phyloP scores from a whole-genome alignment of 1,140 invertebrate species.

The Aculops lycopersici region DNA sequence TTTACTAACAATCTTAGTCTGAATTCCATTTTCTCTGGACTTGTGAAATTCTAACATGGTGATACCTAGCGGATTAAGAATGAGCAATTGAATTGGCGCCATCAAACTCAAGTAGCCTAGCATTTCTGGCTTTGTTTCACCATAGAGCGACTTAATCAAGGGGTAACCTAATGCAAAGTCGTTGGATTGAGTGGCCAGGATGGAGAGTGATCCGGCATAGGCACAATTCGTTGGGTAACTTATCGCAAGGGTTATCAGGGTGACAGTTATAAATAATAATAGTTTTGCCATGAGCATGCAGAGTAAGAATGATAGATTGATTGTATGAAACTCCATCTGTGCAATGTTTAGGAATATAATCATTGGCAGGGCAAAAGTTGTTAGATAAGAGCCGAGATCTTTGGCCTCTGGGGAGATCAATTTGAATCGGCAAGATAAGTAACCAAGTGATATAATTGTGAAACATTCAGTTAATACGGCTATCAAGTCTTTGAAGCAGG shows the following conservation, averaged over 20 bases:
- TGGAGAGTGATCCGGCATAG: slow-evolving; percentile 56
- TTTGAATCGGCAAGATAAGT: slow-evolving; percentile 49
- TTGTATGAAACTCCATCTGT: slow-evolving; percentile 35
- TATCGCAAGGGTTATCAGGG: slow-evolving; percentile 38
- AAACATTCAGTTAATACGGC: slow-evolving; percentile 14
- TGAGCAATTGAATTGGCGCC: slow-evolving; percentile 61
- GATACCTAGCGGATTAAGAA: slow-evolving; percentile 72
- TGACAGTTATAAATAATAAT: slow-evolving; percentile 46
- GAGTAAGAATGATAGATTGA: slow-evolving; percentile 62
- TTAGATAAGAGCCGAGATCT: slow-evolving; percentile 66
- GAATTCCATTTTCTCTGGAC: too few relatives aligned
- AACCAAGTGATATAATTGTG: slow-evolving; percentile 27
- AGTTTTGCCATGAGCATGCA: slow-evolving; percentile 54
- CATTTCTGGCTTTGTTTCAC: slow-evolving; percentile 46
- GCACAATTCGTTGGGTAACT: slow-evolving; percentile 43
- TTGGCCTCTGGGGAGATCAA: slow-evolving; percentile 46
- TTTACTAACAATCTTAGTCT: too few relatives aligned
- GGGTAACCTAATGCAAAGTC: slow-evolving; percentile 90
- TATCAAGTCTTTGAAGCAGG: slow-evolving; percentile 8
- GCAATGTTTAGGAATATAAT: slow-evolving; percentile 66
- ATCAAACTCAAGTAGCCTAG: slow-evolving; percentile 62
- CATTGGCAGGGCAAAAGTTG: slow-evolving; percentile 61
- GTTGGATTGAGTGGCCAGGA: slow-evolving; percentile 85
- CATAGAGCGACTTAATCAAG: slow-evolving; percentile 22
- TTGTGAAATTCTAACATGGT: slow-evolving; percentile 58